Percentiles rank a stretch among this genome's conserved stretches.
These are phyloP conservation scores for Cenopis cana DNA, from an alignment of 2,888 invertebrate genomes.

Conservation along the genomic window DNA sequence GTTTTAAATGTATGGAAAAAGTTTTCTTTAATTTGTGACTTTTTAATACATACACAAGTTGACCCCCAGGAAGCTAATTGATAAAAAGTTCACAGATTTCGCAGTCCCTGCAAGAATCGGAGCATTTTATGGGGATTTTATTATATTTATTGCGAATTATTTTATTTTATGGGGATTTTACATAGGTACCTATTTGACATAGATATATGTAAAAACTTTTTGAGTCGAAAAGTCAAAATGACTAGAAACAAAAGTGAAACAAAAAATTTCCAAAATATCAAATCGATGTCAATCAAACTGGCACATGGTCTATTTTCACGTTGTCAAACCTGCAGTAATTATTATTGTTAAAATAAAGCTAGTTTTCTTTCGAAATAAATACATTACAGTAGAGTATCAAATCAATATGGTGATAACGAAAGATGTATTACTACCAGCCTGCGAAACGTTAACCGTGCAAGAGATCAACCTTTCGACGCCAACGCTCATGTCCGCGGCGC, in stretches of 20 bases:
- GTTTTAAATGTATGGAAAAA: too few relatives aligned
- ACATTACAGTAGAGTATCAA: neutral
- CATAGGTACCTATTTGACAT: neutral
- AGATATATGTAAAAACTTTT: neutral
- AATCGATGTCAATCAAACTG: constrained; percentile 7
- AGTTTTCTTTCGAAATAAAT: neutral
- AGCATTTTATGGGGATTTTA: too few relatives aligned
- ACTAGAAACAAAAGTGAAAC: too few relatives aligned
- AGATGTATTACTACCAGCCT: constrained; percentile 89
- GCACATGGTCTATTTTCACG: constrained; percentile 2
- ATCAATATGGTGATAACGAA: constrained; percentile 87
- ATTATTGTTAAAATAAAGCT: neutral
- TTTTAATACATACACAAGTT: too few relatives aligned
- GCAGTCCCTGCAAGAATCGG: too few relatives aligned
- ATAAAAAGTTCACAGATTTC: too few relatives aligned
- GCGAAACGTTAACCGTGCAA: constrained; percentile 92
- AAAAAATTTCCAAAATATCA: too few relatives aligned
- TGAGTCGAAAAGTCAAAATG: neutral
- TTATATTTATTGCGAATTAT: too few relatives aligned
- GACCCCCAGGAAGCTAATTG: too few relatives aligned
- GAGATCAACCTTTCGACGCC: constrained; percentile 92
- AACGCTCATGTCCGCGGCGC: constrained; percentile 93
- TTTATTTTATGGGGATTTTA: too few relatives aligned
- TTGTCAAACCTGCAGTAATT: neutral
- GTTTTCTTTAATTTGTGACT: too few relatives aligned